Conservation (phyloP, 2,888 invertebrate species). For the Metallyticus violacea region DNA sequence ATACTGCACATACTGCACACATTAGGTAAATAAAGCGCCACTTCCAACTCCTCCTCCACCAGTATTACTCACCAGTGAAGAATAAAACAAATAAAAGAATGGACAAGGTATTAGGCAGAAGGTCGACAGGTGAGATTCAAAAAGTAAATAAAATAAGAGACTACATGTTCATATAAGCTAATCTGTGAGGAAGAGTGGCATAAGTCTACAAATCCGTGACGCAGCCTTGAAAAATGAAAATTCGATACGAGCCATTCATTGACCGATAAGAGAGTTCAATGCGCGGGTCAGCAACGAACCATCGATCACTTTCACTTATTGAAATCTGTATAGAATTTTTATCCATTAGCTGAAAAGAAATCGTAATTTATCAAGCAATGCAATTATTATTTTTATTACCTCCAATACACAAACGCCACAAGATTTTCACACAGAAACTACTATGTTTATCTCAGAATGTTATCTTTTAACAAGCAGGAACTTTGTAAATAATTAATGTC, state of each 20-base stretch:
- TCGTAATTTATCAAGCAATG: too few relatives aligned
- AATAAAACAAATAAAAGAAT: background rate
- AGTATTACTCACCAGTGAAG: background rate
- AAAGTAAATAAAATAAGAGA: constrained; percentile 11
- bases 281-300: background rate
- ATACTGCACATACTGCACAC: background rate
- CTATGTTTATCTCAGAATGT: too few relatives aligned
- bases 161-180: constrained; percentile 3
- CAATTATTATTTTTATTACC: too few relatives aligned
- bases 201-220: background rate
- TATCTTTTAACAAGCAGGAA: too few relatives aligned
- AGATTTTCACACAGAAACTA: too few relatives aligned
- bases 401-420: too few relatives aligned
- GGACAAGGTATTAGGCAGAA: background rate
- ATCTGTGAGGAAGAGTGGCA: background rate
- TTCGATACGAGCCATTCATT: background rate
- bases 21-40: background rate
- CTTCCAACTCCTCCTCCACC: background rate
- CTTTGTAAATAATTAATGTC: too few relatives aligned
- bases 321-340: too few relatives aligned
- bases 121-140: constrained; percentile 8
- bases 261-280: background rate
- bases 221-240: too few relatives aligned
- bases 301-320: too few relatives aligned
- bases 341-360: too few relatives aligned